Evolutionary conservation across 2,888 invertebrate species (phyloP), one percentile per base, ranked within the genome.

Genomic region (Liposcelis brunnea): DNA sequence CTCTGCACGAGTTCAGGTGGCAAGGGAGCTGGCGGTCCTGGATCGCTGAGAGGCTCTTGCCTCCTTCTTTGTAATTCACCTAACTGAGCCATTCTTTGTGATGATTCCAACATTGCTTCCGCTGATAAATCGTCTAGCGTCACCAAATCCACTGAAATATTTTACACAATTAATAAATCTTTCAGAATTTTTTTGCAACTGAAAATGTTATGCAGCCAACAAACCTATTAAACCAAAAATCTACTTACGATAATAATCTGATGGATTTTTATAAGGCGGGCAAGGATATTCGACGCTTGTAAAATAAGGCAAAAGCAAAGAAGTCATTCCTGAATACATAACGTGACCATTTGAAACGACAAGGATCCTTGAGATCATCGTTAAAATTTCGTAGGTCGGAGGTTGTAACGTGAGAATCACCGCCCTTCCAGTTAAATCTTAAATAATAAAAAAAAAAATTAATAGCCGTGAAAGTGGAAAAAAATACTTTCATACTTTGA

Each of bases 181-280:
- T 4, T 2, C n/a, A 11, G 32, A n/a, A 32, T 32, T 32, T 32
- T 11, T 32, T 32, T 32, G 32, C 32, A 32, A 10, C n/a, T 32
- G 10, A 32, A 11, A 11, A 10, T 11, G n/a, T 11, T 32, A 11
- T n/a, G 32, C n/a, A 32, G 94, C 94, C 15, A 93, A 91, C 54
- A 93, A 67, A 63, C 93, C 93, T 64, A 93, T 91, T 91, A 61
- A 2, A 68, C 67, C 49, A 44, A 47, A 49, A 31, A 10, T 46
- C 31, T 48, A 72, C 81, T 77, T 67, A 87, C 86, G 70, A 61
- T 94, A 94, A 61, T 94, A 94, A 67, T 94, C 94, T 1, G 91
- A 90, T 43, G 93, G 93, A 60, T 94, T 94, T 65, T 94, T 94
- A 62, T 85, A 93, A 1, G 90, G 84, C 11, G 94, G 94, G 62